Conservation (phyloP, 53 echinoderm and acorn worm species). For the Temnopleurus reevesii region DNA sequence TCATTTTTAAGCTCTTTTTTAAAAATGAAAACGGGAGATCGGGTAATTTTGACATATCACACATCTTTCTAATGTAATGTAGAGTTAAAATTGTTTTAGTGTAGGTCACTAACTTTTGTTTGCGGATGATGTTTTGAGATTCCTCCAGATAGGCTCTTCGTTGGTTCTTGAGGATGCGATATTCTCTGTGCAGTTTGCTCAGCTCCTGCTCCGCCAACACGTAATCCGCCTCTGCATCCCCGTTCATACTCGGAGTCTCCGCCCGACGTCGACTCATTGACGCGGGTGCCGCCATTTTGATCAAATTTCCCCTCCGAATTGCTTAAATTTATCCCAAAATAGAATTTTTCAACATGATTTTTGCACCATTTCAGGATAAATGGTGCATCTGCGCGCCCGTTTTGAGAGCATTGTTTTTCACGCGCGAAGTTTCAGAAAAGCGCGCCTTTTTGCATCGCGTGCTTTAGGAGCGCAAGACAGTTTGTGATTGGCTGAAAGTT, state of each 20-base stretch:
- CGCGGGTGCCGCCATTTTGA: not conserved
- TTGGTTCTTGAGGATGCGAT: slow-evolving; percentile 88
- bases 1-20: no score
- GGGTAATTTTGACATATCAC: no score
- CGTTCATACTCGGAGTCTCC: slow-evolving; percentile 55
- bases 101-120: slow-evolving; percentile 87
- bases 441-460: not conserved
- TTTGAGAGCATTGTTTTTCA: not conserved
- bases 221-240: slow-evolving; percentile 80
- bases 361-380: not conserved
- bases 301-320: not conserved
- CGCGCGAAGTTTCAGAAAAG: not conserved
- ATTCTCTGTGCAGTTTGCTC: slow-evolving; percentile 81
- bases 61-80: no score
- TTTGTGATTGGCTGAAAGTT: not conserved
- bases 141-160: slow-evolving; percentile 92
- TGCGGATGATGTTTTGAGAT: slow-evolving; percentile 89
- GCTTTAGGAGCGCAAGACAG: no score
- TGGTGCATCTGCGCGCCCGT: not conserved
- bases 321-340: no score
- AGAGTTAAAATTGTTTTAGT: no score
- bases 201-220: slow-evolving; percentile 85
- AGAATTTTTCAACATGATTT: not conserved
- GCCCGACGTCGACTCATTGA: slow-evolving; percentile 26
- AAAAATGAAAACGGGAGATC: no score